phyloP scores from a whole-genome alignment of 1,140 invertebrate genomes.

The Pectinophora gossypiella region DNA sequence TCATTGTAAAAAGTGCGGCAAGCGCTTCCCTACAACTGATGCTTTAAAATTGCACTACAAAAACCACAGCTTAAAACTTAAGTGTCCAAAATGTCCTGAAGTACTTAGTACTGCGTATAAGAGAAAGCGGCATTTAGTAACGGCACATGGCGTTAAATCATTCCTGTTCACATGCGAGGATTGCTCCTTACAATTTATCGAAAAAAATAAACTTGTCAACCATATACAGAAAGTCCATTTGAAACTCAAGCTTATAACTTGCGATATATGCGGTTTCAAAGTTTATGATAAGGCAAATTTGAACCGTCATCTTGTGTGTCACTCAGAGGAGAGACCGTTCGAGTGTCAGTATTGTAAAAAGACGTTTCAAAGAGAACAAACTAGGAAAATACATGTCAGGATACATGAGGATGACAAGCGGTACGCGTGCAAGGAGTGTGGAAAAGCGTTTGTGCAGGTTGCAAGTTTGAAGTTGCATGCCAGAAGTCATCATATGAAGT shows the following conservation, averaged over 20 bases:
- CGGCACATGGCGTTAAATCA: constrained; percentile 17
- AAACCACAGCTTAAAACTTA: constrained; percentile 5
- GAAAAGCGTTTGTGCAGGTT: constrained; percentile 31
- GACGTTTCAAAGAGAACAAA: constrained; percentile 68
- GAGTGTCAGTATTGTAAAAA: constrained; percentile 72
- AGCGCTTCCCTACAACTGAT: constrained; percentile 7
- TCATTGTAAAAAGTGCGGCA: constrained; percentile 14
- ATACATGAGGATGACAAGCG: constrained; percentile 40
- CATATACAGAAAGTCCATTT: constrained; percentile 46
- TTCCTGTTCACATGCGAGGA: constrained; percentile 13
- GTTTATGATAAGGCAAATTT: constrained; percentile 35
- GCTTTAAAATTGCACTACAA: constrained; percentile 12
- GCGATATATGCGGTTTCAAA: constrained; percentile 48
- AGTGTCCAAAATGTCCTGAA: constrained; percentile 32
- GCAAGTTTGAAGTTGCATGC: constrained; percentile 16
- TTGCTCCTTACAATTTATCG: constrained; percentile 12
- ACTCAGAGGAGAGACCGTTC: constrained; percentile 76
- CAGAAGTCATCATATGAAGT: constrained; percentile 17
- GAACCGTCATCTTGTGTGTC: constrained; percentile 73
- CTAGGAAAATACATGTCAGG: constrained; percentile 17
- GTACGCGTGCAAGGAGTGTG: constrained; percentile 30
- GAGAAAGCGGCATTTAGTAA: constrained; percentile 17
- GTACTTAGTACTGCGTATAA: constrained; percentile 13
- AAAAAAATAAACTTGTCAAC: constrained; percentile 20
- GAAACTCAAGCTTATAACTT: constrained; percentile 40